Conservation (phyloP, 2,113 vertebrate genomes). For the Prinia subflava region DNA sequence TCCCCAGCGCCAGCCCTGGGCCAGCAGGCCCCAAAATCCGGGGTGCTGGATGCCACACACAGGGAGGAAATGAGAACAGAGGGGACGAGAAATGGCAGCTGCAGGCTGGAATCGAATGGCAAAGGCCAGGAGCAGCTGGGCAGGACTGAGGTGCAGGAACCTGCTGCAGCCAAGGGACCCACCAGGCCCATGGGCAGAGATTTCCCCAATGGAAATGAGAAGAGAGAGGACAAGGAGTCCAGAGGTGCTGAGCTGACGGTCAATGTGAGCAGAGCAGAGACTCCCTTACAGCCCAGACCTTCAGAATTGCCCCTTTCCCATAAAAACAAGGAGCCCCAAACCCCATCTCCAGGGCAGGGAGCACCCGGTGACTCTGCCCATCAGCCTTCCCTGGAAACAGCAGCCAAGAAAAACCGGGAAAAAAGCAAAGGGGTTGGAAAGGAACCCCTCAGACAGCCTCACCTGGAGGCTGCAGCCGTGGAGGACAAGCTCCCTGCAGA, state of each 20-base stretch:
- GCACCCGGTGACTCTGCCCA: rapidly evolving
- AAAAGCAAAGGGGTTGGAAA: not conserved
- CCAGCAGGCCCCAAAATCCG: not conserved
- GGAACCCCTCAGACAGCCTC: not conserved
- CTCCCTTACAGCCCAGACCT: not conserved
- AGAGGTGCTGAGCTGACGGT: not conserved
- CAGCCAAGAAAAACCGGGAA: not conserved
- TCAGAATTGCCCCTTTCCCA: not conserved
- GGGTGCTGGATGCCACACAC: rapidly evolving
- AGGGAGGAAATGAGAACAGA: rapidly evolving
- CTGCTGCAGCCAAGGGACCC: not conserved
- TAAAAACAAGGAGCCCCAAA: not conserved
- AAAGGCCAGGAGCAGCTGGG: not conserved
- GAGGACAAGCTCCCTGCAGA: rapidly evolving
- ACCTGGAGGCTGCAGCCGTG: not conserved
- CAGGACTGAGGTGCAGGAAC: not conserved
- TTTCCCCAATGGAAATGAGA: not conserved
- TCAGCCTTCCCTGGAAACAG: not conserved
- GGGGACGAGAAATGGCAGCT: not conserved
- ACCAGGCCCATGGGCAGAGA: not conserved
- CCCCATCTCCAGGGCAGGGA: not conserved
- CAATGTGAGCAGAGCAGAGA: not conserved
- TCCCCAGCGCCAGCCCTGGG: not conserved
- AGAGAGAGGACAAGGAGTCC: not conserved
- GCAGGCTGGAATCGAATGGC: not conserved